Percentiles rank a stretch among this genome's conserved stretches.
Evolutionary conservation across 1,140 invertebrate genomes (phyloP).

Genomic region (Aphidius ervi): DNA sequence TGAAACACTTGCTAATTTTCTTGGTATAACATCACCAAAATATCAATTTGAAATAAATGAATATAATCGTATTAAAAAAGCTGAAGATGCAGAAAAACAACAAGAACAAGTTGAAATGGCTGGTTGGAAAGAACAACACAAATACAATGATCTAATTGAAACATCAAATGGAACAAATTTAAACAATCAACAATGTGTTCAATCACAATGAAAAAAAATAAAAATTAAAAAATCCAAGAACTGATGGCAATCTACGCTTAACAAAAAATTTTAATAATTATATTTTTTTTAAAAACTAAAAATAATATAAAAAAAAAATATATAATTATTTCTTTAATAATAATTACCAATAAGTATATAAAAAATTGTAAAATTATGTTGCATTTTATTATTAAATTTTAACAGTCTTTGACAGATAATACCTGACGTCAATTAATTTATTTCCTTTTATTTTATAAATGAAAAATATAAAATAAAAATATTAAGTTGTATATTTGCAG

Average conservation of each 20-base stretch:
- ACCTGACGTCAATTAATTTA: slow-evolving; percentile 8
- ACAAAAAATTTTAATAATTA: no score
- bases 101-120: slow-evolving; percentile 56
- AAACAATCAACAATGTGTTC: no score
- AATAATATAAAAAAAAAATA: neutral
- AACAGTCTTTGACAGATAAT: slow-evolving; percentile 28
- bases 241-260: no score
- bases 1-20: slow-evolving; percentile 76
- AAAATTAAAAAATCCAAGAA: neutral
- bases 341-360: neutral
- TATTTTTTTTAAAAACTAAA: neutral
- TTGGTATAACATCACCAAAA: slow-evolving; percentile 88
- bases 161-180: neutral
- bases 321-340: neutral
- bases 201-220: neutral
- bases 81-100: slow-evolving; percentile 54
- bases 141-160: slow-evolving; percentile 29
- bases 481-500: neutral
- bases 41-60: slow-evolving; percentile 87
- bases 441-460: neutral
- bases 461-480: slow-evolving; percentile 11
- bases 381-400: slow-evolving; percentile 19
- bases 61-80: slow-evolving; percentile 59
- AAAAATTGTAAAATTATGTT: slow-evolving; percentile 12
- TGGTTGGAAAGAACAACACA: slow-evolving; percentile 41